Evolutionary conservation across 2,888 invertebrate species (phyloP), one percentile per base, ranked within the genome.

Genomic region (Drymonia ruficornis): DNA sequence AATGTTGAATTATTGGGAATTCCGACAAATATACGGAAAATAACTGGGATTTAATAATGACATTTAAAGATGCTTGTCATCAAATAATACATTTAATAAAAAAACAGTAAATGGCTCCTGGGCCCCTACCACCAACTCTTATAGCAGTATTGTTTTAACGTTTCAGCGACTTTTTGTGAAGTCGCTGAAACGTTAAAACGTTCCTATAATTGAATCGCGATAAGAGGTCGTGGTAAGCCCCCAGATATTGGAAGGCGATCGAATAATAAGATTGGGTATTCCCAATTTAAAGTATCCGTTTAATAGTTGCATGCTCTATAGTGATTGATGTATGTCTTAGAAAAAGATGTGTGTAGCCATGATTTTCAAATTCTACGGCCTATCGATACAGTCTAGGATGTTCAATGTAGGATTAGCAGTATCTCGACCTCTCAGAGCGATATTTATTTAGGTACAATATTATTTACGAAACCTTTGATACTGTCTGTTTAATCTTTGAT

Each of bases 301-400:
- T 42, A 56, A 76, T 88, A 89, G 83, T 78, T 87, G 87, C 87
- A 87, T 89, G 89, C 76, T 82, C 76, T 79, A 71, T 87, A 88
- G 87, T 70, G 66, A 79, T 83, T 61, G 81, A 73, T 80, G 83
- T 74, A 73, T 87, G 84, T 86, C 70, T 83, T 87, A 87, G 84
- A 61, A 76, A 77, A 65, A 67, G 65, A 74, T 83, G 81, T 87
- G 78, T 84, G 84, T 89, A 88, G 87, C 76, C 79, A 74, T 71
- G 78, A 79, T 76, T 77, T 73, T 78, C 65, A 76, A 75, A 74
- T 75, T 75, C 65, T 78, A 76, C 73, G 86, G 84, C 86, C 87
- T 87, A 84, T 71, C 49, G 61, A 72, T 74, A 71, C 70, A 67
- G 66, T 62, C 71, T 79, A 78, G 77, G 53, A 70, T 74, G 69